These are phyloP conservation scores for Nematopogon swammerdamellus DNA, from an alignment of 2,888 invertebrate genomes.

Conservation along the genomic window DNA sequence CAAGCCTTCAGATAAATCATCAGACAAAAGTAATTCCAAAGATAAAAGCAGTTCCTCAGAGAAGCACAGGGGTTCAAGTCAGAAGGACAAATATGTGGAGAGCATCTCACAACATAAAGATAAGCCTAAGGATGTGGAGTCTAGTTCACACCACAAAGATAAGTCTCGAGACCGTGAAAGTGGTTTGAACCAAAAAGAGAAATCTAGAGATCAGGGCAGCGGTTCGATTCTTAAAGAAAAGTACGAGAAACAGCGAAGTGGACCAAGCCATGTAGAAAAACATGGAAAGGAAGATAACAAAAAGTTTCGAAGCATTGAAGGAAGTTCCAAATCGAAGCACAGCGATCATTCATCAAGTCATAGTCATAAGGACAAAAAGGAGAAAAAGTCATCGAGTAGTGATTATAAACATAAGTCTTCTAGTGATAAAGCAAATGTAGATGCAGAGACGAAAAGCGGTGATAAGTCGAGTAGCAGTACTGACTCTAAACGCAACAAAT, in stretches of 20 bases:
- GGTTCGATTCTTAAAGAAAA: background rate
- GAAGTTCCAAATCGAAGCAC: background rate
- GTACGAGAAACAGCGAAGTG: background rate
- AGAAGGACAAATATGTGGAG: constrained; percentile 24
- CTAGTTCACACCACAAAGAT: background rate
- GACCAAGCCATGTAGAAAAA: background rate
- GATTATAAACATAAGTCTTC: constrained; percentile 16
- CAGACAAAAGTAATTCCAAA: constrained; percentile 8
- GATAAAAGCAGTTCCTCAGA: constrained; percentile 27
- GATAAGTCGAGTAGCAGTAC: constrained; percentile 20
- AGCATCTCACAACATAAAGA: constrained; percentile 25
- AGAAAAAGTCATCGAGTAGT: constrained; percentile 22
- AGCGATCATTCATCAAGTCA: constrained; percentile 16
- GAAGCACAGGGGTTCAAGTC: constrained; percentile 30
- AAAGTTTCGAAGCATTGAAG: constrained; percentile 14
- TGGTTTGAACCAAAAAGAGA: no score
- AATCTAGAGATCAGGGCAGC: no score
- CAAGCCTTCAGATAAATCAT: constrained; percentile 18
- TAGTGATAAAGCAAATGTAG: constrained; percentile 25
- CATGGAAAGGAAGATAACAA: constrained; percentile 29
- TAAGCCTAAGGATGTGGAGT: constrained; percentile 15
- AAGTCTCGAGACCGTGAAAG: background rate
- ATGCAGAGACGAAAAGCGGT: constrained; percentile 25
- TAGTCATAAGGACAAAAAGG: constrained; percentile 30
- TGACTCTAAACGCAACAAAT: constrained; percentile 15